A percentile compares a stretch with the other conserved stretches of the same genome.
These are phyloP conservation scores for Carabus problematicus DNA, from an alignment of 2,888 invertebrate species.

Conservation along the genomic window DNA sequence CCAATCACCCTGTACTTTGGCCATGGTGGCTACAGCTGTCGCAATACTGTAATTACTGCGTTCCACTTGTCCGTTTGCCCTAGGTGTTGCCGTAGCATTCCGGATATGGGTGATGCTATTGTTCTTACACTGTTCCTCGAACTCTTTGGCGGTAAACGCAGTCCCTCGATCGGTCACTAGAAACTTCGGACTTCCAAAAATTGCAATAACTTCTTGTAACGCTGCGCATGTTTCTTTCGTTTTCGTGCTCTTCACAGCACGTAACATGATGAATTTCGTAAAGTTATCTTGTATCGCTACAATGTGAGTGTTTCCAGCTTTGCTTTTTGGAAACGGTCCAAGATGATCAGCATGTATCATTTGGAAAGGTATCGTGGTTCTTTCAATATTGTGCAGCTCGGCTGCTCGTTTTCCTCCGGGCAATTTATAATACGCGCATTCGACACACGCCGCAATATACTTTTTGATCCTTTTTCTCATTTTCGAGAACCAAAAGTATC, in stretches of 20 bases:
- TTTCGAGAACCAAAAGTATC: too few species aligned
- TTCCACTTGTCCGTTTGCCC: constrained; percentile 28
- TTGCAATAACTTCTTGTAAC: constrained; percentile 14
- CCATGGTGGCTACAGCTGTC: constrained; percentile 14
- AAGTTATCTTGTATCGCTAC: constrained; percentile 26
- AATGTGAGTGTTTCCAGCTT: constrained; percentile 19
- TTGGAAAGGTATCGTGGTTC: too few species aligned
- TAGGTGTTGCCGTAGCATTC: constrained; percentile 26
- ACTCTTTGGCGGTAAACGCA: constrained; percentile 5
- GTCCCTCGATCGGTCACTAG: constrained; percentile 7
- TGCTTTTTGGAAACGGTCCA: constrained; percentile 26
- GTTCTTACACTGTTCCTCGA: constrained; percentile 14
- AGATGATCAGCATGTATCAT: constrained; percentile 30
- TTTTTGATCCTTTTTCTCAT: too few species aligned
- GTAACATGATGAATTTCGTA: constrained; percentile 26
- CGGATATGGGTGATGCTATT: constrained; percentile 7
- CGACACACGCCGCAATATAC: too few species aligned
- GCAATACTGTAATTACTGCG: constrained; percentile 17
- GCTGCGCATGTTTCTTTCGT: constrained; percentile 17
- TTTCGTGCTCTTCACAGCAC: constrained; percentile 28
- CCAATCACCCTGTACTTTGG: background rate
- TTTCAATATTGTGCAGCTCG: too few species aligned
- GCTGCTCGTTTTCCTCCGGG: too few species aligned
- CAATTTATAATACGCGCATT: too few species aligned
- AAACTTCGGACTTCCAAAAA: constrained; percentile 19